Base-by-base conservation (phyloP, 2,797 vertebrate species). In the Cottoperca gobio region DNA sequence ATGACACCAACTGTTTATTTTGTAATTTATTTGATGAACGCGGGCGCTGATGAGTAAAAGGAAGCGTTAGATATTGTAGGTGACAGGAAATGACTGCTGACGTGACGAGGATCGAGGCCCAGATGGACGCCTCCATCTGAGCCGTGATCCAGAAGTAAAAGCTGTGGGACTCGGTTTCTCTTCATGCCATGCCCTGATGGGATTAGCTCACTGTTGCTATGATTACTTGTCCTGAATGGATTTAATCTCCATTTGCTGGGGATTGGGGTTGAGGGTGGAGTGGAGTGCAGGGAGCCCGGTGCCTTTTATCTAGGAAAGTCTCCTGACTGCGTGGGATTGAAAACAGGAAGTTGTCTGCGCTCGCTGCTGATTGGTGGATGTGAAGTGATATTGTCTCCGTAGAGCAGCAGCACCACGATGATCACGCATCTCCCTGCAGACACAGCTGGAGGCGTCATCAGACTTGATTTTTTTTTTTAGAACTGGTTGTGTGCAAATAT, bases 51-150 rank as follows among this genome's bases (percentile, higher is more conserved):
- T n/a, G 57, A 10, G 6, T 4, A 55, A 21, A 11, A 12, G 40
- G n/a, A 52, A 33, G 31, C 19, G 4, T 31, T 26, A 42, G 61
- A 45, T 17, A 0, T 19, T 54, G 45, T 40, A 45, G 42, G 52
- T 53, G 64, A 37, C 49, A 11, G 42, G 35, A 75, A 57, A 11
- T 58, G 8, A 14, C 28, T 23, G 55, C 35, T 52, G 49, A 52
- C 60, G 1, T 3, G 90, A 94, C 89, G 14, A 94, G 95, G 92
- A 95, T 96, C 71, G 92, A 95, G 89, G 91, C 94, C 89, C 96
- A 93, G 86, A 96, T 97, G 76, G 95, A 96, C 74, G n/a, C 87
- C 92, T 94, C 76, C 95, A 89, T 94, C 91, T 71, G 94, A 97
- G 87, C 66, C 10, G 2, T 40, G 72, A 79, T 79, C 79, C 67